Percentiles rank a stretch among this genome's conserved stretches.
These are phyloP conservation scores for Hesperia comma DNA, from an alignment of 2,888 invertebrate species.

Conservation along the genomic window DNA sequence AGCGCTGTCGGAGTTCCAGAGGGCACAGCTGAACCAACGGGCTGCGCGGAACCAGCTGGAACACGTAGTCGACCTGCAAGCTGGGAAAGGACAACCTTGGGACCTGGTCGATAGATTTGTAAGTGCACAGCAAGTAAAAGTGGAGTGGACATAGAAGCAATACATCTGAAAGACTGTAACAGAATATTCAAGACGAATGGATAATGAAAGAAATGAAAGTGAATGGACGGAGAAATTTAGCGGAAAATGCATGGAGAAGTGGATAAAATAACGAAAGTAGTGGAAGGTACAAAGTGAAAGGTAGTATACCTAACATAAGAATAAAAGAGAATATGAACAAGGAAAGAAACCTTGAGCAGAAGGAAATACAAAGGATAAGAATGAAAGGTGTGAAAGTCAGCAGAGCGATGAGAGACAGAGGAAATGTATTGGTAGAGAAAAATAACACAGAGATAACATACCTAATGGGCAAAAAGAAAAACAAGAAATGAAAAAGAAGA, in stretches of 20 bases:
- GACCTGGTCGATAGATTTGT: slow-evolving; percentile 85
- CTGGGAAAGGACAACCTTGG: slow-evolving; percentile 86
- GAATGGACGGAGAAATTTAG: slow-evolving; percentile 42
- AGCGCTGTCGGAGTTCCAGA: slow-evolving; percentile 89
- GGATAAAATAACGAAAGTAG: not conserved
- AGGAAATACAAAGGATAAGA: slow-evolving; percentile 37
- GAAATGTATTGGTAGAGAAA: no score
- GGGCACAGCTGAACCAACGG: slow-evolving; percentile 82
- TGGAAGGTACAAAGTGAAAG: not conserved
- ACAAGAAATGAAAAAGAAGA: no score
- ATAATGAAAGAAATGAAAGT: slow-evolving; percentile 22
- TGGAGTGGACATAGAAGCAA: slow-evolving; percentile 38
- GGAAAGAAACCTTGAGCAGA: not conserved
- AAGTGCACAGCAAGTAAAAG: slow-evolving; percentile 50
- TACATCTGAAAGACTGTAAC: slow-evolving; percentile 35
- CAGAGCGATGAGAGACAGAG: no score
- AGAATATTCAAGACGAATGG: slow-evolving; percentile 34
- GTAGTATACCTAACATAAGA: no score
- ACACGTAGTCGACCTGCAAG: slow-evolving; percentile 84
- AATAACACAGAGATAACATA: no score
- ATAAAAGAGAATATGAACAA: not conserved
- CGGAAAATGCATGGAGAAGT: not conserved
- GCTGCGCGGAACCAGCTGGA: slow-evolving; percentile 84
- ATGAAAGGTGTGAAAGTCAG: slow-evolving; percentile 29
- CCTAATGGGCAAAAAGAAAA: no score